A percentile compares a stretch with the other conserved stretches of the same genome.
Evolutionary conservation across 2,113 vertebrate species (phyloP).

Genomic region (Emydocephalus ijimae): DNA sequence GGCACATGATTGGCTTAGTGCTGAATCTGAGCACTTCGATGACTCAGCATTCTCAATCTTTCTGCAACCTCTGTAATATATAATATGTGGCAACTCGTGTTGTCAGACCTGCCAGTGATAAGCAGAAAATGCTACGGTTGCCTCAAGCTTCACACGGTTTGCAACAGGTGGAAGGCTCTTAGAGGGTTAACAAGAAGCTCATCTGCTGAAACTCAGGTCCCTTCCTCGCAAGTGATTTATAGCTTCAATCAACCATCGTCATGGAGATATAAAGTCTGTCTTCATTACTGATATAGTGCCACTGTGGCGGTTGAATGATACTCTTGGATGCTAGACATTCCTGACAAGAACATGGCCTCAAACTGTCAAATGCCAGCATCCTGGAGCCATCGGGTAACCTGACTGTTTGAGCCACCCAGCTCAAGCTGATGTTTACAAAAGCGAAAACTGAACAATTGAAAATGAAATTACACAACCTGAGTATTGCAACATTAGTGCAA

Average conservation of each 20-base stretch:
- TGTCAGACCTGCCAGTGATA: not conserved
- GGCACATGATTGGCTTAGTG: not conserved
- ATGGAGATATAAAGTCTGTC: not conserved
- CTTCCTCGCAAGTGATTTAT: not conserved
- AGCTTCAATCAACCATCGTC: not conserved
- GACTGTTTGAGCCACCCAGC: not conserved
- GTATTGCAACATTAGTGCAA: not conserved
- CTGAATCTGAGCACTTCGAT: not conserved
- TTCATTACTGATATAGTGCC: not conserved
- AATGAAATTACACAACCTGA: not conserved
- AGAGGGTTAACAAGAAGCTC: not conserved
- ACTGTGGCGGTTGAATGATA: not conserved
- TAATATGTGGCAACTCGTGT: not conserved
- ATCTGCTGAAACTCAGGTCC: not conserved
- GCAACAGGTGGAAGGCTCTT: not conserved
- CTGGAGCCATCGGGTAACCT: not conserved
- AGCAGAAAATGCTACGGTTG: not conserved
- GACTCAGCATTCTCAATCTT: not conserved
- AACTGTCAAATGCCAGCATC: not conserved
- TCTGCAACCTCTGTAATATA: not conserved
- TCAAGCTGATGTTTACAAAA: not conserved
- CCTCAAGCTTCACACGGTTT: not conserved
- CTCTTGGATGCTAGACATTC: not conserved
- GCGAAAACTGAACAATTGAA: not conserved
- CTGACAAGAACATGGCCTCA: not conserved